Evolutionary conservation across 2,113 vertebrate genomes (phyloP).

Genomic region (Phycodurus eques): DNA sequence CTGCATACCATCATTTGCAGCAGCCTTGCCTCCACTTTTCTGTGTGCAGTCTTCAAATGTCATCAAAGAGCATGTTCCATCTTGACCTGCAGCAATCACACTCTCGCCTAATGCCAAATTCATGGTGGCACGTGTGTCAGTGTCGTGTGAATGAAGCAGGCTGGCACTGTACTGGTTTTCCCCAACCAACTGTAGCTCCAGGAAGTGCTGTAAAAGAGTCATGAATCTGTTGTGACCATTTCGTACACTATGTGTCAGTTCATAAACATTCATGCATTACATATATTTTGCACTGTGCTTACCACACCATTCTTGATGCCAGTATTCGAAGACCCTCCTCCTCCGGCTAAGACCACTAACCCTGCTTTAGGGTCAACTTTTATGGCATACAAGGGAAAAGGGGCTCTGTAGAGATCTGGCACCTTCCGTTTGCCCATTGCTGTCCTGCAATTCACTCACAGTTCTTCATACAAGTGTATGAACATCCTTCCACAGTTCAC

Average conservation of each 20-base stretch:
- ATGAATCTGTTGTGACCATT: not conserved
- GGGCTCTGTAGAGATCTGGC: slow-evolving; percentile 87
- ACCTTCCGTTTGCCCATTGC: slow-evolving; percentile 79
- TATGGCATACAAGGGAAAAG: slow-evolving; percentile 88
- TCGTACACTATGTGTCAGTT: not conserved
- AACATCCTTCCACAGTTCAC: too few relatives aligned
- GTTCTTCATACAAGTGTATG: slow-evolving; percentile 21
- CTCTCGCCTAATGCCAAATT: slow-evolving; percentile 84
- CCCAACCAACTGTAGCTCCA: slow-evolving; percentile 80
- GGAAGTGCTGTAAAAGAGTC: slow-evolving; percentile 80
- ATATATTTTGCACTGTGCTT: slow-evolving; percentile 26
- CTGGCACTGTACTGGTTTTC: slow-evolving; percentile 78
- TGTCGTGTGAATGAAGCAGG: slow-evolving; percentile 86
- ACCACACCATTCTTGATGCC: slow-evolving; percentile 93
- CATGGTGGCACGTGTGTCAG: slow-evolving; percentile 88
- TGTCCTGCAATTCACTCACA: slow-evolving; percentile 11
- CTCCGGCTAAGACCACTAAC: slow-evolving; percentile 84
- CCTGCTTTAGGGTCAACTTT: slow-evolving; percentile 77
- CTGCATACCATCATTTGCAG: slow-evolving; percentile 71
- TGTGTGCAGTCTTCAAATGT: slow-evolving; percentile 63
- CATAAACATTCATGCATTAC: not conserved
- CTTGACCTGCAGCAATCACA: slow-evolving; percentile 88
- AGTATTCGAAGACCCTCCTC: slow-evolving; percentile 88
- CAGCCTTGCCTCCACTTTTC: slow-evolving; percentile 25
- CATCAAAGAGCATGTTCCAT: slow-evolving; percentile 84